Conservation (phyloP, 2,888 invertebrate species). For the Leucania comma region DNA sequence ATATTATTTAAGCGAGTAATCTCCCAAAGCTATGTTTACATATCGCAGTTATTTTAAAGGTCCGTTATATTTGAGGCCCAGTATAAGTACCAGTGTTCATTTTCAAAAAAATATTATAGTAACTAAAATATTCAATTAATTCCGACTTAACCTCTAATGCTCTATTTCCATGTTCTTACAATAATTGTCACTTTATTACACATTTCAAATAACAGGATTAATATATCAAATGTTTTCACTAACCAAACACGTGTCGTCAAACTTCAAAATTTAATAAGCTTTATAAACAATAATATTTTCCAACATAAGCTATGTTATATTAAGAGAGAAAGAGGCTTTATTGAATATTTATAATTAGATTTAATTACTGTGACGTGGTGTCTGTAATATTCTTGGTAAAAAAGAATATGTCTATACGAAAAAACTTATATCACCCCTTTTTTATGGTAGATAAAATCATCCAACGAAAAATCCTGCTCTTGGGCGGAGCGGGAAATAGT, state of each 20-base stretch:
- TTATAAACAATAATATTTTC: slow-evolving; percentile 31
- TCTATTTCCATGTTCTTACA: slow-evolving; percentile 4
- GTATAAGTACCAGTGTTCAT: not conserved
- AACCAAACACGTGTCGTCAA: slow-evolving; percentile 13
- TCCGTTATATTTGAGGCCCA: too few relatives aligned
- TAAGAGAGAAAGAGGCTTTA: slow-evolving; percentile 17
- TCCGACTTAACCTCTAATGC: too few relatives aligned
- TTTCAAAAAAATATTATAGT: not conserved
- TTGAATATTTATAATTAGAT: slow-evolving; percentile 25
- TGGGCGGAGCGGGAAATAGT: too few relatives aligned
- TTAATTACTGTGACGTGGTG: not conserved
- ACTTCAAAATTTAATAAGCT: slow-evolving; percentile 49
- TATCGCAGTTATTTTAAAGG: too few relatives aligned
- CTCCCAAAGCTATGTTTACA: too few relatives aligned
- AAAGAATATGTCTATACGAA: too few relatives aligned
- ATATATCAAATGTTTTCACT: slow-evolving; percentile 42
- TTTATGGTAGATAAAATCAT: too few relatives aligned
- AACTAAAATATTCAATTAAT: too few relatives aligned
- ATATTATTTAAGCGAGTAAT: too few relatives aligned
- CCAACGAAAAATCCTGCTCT: too few relatives aligned
- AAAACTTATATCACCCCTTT: too few relatives aligned
- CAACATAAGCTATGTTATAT: slow-evolving; percentile 21
- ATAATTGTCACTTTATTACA: slow-evolving; percentile 21
- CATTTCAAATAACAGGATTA: slow-evolving; percentile 49
- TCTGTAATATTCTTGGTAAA: too few relatives aligned